These are phyloP conservation scores for Erynnis tages DNA, from an alignment of 2,888 invertebrate genomes.

Conservation along the genomic window DNA sequence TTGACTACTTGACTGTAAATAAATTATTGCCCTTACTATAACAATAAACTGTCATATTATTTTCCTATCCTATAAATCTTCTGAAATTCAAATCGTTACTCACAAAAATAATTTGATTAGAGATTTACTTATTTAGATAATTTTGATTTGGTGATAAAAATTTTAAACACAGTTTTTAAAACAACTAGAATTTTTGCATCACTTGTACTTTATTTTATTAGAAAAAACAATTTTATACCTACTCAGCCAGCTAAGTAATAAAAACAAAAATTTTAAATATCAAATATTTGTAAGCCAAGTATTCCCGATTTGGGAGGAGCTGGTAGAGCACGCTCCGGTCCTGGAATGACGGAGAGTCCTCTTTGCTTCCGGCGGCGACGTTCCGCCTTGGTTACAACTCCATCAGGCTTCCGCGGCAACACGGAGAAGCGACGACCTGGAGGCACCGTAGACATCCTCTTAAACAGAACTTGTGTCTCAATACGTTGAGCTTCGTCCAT, in stretches of 20 bases:
- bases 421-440: constrained; percentile 63
- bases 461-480: constrained; percentile 63
- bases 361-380: constrained; percentile 58
- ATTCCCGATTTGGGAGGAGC: constrained; percentile 53
- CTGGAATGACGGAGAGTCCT: constrained; percentile 66
- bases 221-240: background rate
- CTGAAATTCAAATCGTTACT: too few relatives aligned
- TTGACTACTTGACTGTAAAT: constrained; percentile 51
- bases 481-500: constrained; percentile 58
- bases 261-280: constrained; percentile 44
- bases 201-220: too few relatives aligned
- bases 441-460: constrained; percentile 68
- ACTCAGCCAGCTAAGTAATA: too few relatives aligned
- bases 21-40: constrained; percentile 45
- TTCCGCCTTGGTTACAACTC: constrained; percentile 45
- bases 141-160: too few relatives aligned
- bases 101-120: too few relatives aligned
- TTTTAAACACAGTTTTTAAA: too few relatives aligned
- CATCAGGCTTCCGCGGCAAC: constrained; percentile 54
- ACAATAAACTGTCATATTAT: background rate
- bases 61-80: background rate
- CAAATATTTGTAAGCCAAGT: constrained; percentile 64
- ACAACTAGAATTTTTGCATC: too few relatives aligned
- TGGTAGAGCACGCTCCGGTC: constrained; percentile 54
- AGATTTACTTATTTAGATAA: too few relatives aligned